These are phyloP conservation scores for Exocentrus adspersus DNA, from an alignment of 2,888 invertebrate genomes.

Conservation along the genomic window DNA sequence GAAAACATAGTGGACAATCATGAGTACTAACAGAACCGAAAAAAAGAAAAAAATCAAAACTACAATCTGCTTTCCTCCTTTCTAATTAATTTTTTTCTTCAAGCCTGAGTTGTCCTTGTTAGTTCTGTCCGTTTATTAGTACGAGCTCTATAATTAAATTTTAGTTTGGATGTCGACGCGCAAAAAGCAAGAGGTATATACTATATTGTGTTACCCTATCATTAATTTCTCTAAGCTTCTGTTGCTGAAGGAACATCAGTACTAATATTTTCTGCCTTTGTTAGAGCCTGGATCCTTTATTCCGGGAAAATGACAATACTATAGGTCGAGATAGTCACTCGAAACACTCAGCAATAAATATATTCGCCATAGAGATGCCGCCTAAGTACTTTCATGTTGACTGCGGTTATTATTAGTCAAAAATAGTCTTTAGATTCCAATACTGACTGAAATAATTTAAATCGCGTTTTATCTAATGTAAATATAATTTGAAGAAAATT, in stretches of 20 bases:
- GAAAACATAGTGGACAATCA: no score
- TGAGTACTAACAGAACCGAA: no score
- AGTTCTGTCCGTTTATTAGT: background rate
- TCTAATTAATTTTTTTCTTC: no score
- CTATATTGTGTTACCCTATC: background rate
- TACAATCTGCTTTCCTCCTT: no score
- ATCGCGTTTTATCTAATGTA: no score
- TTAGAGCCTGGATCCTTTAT: background rate
- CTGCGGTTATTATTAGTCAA: no score
- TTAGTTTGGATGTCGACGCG: background rate
- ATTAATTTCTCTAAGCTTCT: constrained; percentile 3
- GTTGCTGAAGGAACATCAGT: constrained; percentile 3
- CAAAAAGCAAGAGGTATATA: constrained; percentile 1
- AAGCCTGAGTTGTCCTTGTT: background rate
- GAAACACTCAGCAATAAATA: background rate
- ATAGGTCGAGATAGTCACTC: background rate
- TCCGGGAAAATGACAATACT: background rate
- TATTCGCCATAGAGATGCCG: background rate
- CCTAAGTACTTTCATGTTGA: no score
- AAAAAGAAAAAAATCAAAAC: no score
- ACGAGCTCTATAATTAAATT: background rate
- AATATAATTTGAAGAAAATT: background rate
- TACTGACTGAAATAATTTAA: no score
- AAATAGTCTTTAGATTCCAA: no score
- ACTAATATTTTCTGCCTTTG: constrained; percentile 1